Base-by-base conservation (phyloP, 1,140 invertebrate species). In the Hyphantria cunea region DNA sequence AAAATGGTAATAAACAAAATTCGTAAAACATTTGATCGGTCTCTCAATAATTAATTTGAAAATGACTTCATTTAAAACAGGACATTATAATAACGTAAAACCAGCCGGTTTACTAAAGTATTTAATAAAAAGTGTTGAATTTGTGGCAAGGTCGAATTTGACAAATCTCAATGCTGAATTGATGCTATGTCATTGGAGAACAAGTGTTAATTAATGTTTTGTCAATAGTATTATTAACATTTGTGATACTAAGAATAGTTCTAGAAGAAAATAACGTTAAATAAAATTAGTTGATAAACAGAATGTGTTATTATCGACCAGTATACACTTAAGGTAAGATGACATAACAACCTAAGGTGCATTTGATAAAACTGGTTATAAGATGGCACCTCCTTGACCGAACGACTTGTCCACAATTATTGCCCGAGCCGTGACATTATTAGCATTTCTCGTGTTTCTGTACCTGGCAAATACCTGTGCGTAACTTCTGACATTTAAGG, bases 361-460 rank as follows among this genome's bases (percentile, higher is more conserved):
- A 54, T 62, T 47, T 53, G 44, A 60, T 53, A 47, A 71, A 86
- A 83, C 76, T 61, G 76, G 72, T 78, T 78, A 49, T 66, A 73
- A 64, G 78, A 84, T 82, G 76, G 64, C 70, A 63, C 81, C 61
- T 74, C 86, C 86, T 89, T 89, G 86, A 82, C 83, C 83, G 50
- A 69, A 64, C 62, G 68, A 69, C 64, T 58, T 66, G 42, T 44
- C 72, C 64, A 80, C 75, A 75, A 73, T 74, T 74, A 78, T 78
- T 71, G 34, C 56, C 64, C 53, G 64, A 79, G 66, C 84, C 82
- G 47, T 84, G 80, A 88, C 83, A 84, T 76, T 84, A 79, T 86
- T 84, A 69, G 60, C 66, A 68, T 64, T 64, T 51, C 70, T 59
- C 17, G 67, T 66, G 69, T 70, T 63, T 55, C 70, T 50, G 66